phyloP scores from a whole-genome alignment of 2,888 invertebrate species.

The Euproctis similis region DNA sequence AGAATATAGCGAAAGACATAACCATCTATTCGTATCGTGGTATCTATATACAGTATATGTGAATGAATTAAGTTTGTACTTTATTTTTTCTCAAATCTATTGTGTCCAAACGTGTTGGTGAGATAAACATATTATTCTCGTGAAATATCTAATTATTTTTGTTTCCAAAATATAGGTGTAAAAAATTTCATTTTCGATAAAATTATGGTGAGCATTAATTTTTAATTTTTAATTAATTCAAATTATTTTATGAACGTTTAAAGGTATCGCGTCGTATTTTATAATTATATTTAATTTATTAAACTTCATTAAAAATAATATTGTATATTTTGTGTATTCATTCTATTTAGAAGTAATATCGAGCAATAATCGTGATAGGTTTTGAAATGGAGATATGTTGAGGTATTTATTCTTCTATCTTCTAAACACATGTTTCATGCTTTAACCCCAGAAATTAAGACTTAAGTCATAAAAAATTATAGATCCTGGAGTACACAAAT shows the following conservation, averaged over 20 bases:
- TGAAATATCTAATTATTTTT: too few species aligned
- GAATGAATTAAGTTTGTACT: constrained; percentile 10
- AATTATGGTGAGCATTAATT: too few species aligned
- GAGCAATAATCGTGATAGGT: too few species aligned
- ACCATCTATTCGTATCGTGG: constrained; percentile 22
- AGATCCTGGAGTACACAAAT: too few species aligned
- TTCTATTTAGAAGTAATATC: neutral
- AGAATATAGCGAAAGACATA: constrained; percentile 5
- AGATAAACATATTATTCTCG: constrained; percentile 10
- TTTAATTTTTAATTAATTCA: constrained; percentile 12
- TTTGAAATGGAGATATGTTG: too few species aligned
- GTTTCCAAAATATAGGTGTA: too few species aligned
- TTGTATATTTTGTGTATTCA: neutral
- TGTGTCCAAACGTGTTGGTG: constrained; percentile 20
- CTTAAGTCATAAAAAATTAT: too few species aligned
- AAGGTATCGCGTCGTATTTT: neutral
- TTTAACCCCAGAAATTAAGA: too few species aligned
- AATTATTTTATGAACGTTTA: neutral
- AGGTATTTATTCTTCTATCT: too few species aligned
- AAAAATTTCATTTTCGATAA: too few species aligned
- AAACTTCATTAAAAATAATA: neutral
- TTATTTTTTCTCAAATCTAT: too few species aligned
- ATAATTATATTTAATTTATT: neutral
- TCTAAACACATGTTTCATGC: too few species aligned
- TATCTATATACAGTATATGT: constrained; percentile 9